Evolutionary conservation across 2,113 vertebrate species (phyloP), one percentile per base, ranked within the genome.

Genomic region (Lophius piscatorius): DNA sequence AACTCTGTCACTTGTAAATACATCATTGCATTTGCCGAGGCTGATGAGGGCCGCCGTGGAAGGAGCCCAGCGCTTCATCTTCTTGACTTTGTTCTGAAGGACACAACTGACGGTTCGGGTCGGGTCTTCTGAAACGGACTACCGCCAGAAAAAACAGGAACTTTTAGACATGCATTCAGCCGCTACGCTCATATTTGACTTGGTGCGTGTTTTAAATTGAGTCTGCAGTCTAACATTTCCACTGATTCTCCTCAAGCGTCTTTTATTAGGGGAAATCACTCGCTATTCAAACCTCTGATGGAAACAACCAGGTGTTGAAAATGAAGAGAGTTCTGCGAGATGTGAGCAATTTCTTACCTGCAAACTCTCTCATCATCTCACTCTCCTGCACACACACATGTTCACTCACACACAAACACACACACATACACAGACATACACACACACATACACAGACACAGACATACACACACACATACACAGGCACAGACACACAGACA

Each of bases 1-100:
- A 85, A 61, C 76, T 73, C 66, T 81, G 69, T 74, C 22, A 66
- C 74, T 83, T 81, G 80, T 84, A 85, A 89, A 87, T 82, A 76
- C 76, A 82, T 80, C 65, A 73, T 76, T 72, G 54, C 50, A 52
- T 68, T 56, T 49, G 63, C 69, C 66, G 74, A 22, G 54, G 77
- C 44, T 80, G 73, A 81, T 68, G 63, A 73, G 61, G 47, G 46
- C 64, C 50, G 67, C 48, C 50, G 68, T 63, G 20, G 56, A 60
- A 71, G 39, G 57, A 77, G 79, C 54, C 60, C 26, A 3, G 13
- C n/a, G 66, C 67, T 83, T 73, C 57, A 74, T 75, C 74, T 74
- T 66, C n/a, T n/a, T 74, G 57, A 79, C 76, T 63, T 81, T 66
- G 60, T 52, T 63, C 50, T 70, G 69, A 80, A 78, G 78, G 79